Evolutionary conservation across 2,888 invertebrate species (phyloP).

Genomic region (Gastracanthus pulcherrimus): DNA sequence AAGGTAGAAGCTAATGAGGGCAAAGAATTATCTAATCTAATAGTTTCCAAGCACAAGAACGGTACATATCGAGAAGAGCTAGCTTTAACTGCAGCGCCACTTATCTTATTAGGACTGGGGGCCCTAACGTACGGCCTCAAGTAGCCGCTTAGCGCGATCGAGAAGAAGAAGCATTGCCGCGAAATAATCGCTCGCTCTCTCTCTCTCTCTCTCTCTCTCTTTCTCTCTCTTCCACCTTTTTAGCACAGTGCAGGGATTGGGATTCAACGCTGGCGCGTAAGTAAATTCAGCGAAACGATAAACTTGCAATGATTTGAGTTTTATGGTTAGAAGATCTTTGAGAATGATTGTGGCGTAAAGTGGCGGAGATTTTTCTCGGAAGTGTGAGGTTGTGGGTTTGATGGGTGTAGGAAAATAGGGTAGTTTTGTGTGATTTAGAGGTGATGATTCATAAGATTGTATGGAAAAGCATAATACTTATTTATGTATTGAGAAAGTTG

Average conservation of each 20-base stretch:
- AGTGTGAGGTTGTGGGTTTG: too few species aligned
- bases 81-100: background rate
- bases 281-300: constrained; percentile 31
- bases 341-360: background rate
- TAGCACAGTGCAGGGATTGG: too few species aligned
- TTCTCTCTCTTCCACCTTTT: too few species aligned
- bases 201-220: too few species aligned
- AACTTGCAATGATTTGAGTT: constrained; percentile 18
- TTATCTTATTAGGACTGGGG: constrained; percentile 59
- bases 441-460: too few species aligned
- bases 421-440: too few species aligned
- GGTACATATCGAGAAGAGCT: background rate
- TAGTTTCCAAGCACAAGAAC: background rate
- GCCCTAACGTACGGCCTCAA: constrained; percentile 57
- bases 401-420: too few species aligned
- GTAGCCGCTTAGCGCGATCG: constrained; percentile 50
- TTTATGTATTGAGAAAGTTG: too few species aligned
- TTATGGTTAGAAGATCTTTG: background rate
- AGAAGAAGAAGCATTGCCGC: constrained; percentile 30
- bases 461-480: too few species aligned
- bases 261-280: background rate
- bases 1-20: background rate
- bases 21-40: background rate
- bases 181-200: constrained; percentile 17
- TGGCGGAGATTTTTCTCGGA: background rate